Evolutionary conservation across 1,140 invertebrate genomes (phyloP).

Genomic region (Papilio machaon): DNA sequence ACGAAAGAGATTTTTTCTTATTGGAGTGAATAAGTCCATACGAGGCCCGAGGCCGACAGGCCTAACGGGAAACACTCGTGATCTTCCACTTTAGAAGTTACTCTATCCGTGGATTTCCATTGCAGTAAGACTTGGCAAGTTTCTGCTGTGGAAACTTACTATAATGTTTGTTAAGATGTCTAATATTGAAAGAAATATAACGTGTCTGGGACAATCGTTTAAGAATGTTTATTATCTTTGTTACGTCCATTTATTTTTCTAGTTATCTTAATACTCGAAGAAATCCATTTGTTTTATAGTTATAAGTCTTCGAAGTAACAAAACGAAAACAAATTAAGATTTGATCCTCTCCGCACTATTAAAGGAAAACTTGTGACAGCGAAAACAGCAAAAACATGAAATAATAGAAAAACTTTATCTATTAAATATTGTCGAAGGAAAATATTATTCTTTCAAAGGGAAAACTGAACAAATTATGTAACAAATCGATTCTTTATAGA

Average conservation of each 20-base stretch:
- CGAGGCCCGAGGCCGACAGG: too few species aligned
- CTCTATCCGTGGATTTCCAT: not conserved
- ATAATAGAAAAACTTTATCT: constrained; percentile 13
- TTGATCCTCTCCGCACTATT: not conserved
- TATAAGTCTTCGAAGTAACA: not conserved
- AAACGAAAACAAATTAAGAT: constrained; percentile 14
- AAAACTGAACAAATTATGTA: not conserved
- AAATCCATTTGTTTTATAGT: not conserved
- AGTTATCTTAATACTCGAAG: not conserved
- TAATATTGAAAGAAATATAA: constrained; percentile 1
- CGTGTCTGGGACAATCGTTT: not conserved
- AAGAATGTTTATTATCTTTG: not conserved
- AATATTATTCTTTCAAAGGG: not conserved
- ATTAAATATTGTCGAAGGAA: not conserved
- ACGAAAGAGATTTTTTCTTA: too few species aligned
- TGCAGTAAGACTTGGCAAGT: too few species aligned
- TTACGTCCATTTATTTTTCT: not conserved
- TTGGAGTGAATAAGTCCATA: too few species aligned
- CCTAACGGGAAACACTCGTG: too few species aligned
- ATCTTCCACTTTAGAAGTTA: too few species aligned
- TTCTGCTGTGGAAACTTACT: not conserved
- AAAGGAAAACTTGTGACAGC: not conserved
- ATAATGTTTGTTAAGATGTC: not conserved
- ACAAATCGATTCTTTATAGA: not conserved
- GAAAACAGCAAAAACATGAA: not conserved